Conservation (phyloP, 2,888 invertebrate genomes). For the Clitarchus hookeri region DNA sequence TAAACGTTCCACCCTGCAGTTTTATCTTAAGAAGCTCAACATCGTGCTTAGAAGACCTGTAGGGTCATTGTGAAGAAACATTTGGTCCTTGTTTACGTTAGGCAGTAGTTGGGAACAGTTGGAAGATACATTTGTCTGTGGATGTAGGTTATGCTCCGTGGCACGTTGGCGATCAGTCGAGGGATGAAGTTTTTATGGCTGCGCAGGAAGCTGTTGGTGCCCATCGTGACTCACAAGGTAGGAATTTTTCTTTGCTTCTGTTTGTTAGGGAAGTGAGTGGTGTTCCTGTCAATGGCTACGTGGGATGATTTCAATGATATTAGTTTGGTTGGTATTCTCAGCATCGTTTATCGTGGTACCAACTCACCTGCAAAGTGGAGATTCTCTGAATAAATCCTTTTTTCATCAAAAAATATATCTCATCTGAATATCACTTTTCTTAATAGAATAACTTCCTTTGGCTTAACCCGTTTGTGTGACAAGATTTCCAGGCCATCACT, state of each 20-base stretch:
- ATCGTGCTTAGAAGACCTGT: conserved; percentile 53
- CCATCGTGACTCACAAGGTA: conserved; percentile 92
- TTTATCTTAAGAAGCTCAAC: conserved; percentile 60
- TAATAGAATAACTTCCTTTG: not conserved
- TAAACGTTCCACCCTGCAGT: conserved; percentile 60
- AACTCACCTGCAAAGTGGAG: not conserved
- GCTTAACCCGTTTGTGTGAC: not conserved
- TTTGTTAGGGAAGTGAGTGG: not conserved
- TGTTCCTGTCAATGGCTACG: not conserved
- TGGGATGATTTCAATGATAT: too few species aligned
- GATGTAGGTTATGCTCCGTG: conserved; percentile 78
- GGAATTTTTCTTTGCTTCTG: conserved; percentile 56
- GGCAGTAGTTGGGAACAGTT: not conserved
- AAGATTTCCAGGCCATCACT: not conserved
- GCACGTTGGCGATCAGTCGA: conserved; percentile 76
- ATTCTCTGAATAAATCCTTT: not conserved
- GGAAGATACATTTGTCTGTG: not conserved
- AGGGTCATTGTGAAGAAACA: conserved; percentile 14
- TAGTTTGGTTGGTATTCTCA: not conserved
- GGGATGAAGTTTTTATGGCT: conserved; percentile 81
- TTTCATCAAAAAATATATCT: not conserved
- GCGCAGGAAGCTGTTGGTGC: conserved; percentile 77
- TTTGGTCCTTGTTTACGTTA: conserved; percentile 9
- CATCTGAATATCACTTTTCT: not conserved
- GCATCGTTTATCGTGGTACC: conserved; percentile 15